phyloP scores from a whole-genome alignment of 1,140 invertebrate species.

The Lutraria rhynchaena region DNA sequence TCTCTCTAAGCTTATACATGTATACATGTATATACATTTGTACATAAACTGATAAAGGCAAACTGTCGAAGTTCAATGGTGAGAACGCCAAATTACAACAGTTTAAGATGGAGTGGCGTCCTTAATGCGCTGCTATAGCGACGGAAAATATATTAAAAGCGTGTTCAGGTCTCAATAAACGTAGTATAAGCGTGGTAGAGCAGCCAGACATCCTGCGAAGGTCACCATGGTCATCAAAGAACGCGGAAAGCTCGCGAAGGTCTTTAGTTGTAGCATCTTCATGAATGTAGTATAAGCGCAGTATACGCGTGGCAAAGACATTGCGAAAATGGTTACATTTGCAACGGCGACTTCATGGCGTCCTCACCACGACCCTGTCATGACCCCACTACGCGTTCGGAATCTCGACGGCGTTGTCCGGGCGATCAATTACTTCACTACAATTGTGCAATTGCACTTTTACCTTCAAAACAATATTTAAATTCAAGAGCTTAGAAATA shows the following conservation, averaged over 20 bases:
- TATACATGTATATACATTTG: too few species aligned
- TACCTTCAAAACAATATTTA: too few species aligned
- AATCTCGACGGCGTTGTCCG: not conserved
- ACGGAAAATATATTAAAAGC: not conserved
- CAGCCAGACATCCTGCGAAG: not conserved
- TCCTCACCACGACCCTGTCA: not conserved
- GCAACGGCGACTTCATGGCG: constrained; percentile 2
- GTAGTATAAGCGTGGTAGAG: constrained; percentile 9
- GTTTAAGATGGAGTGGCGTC: too few species aligned
- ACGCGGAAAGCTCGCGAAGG: not conserved
- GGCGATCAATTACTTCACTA: constrained; percentile 6
- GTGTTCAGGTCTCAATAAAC: not conserved
- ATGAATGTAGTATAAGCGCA: not conserved
- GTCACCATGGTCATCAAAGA: not conserved
- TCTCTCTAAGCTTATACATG: too few species aligned
- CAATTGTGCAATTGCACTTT: too few species aligned
- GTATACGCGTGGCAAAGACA: not conserved
- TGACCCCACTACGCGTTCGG: not conserved
- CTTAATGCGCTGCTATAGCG: not conserved
- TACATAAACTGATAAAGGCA: too few species aligned
- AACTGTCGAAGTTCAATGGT: too few species aligned
- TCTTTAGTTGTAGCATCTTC: not conserved
- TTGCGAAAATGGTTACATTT: constrained; percentile 5
- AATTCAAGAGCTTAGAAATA: too few species aligned
- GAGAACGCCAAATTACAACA: too few species aligned